Evolutionary conservation across 2,888 invertebrate species (phyloP), one percentile per base, ranked within the genome.

Genomic region (Eupithecia pulchellata): DNA sequence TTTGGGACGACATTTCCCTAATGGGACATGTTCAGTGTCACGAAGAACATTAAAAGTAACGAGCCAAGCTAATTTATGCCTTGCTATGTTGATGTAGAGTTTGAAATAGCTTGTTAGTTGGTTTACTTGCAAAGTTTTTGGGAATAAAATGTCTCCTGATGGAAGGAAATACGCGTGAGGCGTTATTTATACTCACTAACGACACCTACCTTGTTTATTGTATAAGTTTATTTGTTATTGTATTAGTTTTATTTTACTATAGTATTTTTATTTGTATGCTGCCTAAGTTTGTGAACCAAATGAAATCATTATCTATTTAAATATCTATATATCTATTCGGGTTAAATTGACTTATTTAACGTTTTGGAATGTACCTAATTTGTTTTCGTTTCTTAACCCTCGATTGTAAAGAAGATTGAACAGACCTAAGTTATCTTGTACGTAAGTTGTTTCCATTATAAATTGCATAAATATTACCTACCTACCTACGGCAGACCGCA

Each of bases 1-100:
- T 73, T 73, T 73, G 69, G 73, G 68, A 25, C 65, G 67, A 67
- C 73, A 73, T 75, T 75, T 74, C 71, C 66, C 36, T 68, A 68
- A 71, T 71, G 65, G 64, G 39, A 47, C 64, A 61, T 57, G 72
- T 68, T 66, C 60, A 60, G n/a, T 60, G 60, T 60, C 27, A 60
- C 63, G 57, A 66, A 58, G 29, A 68, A 68, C 68, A 52, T 62
- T 57, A n/a, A 27, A n/a, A 68, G 42, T 34, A 34, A 62, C 9
- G 17, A 67, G n/a, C 29, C 34, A 34, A 27, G 4, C 14, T 20
- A 67, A 14, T 32, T 34, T 62, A n/a, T 52, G 34, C n/a, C 27
- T 61, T 62, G n/a, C 8, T 9, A 3, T 36, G 14, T 36, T n/a
- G 11, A 36, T 55, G 27, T 29, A 68, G 25, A 25, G 55, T 25